phyloP scores from a whole-genome alignment of 2,113 vertebrate genomes.

The Cairina moschata region DNA sequence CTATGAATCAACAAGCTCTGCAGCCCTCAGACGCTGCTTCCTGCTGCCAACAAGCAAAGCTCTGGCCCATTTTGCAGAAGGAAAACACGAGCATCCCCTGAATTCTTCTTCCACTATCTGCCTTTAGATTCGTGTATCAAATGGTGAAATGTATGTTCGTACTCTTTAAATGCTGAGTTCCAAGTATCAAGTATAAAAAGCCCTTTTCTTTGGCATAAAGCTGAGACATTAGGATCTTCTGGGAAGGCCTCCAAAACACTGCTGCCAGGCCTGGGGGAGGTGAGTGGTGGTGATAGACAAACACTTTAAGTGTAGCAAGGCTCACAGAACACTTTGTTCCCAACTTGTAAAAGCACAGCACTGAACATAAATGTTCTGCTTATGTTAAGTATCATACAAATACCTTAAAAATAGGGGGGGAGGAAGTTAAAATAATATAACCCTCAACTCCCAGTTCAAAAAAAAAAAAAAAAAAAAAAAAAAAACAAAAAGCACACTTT shows the following conservation, averaged over 20 bases:
- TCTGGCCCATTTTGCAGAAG: background rate
- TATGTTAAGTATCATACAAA: background rate
- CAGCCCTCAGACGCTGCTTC: background rate
- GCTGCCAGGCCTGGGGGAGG: background rate
- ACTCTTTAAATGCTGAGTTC: background rate
- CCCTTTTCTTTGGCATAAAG: background rate
- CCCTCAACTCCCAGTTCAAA: background rate
- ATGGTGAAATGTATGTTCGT: background rate
- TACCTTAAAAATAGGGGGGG: background rate
- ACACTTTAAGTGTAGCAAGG: constrained; percentile 14
- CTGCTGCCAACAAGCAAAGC: background rate
- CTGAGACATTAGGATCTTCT: background rate
- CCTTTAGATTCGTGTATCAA: background rate
- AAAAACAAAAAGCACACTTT: background rate
- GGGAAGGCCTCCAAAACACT: constrained; percentile 30
- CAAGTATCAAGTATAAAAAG: background rate
- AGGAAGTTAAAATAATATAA: background rate
- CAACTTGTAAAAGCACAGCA: background rate
- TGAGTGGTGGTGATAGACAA: constrained; percentile 7
- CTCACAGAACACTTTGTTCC: constrained; percentile 56
- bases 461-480: background rate
- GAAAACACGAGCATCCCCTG: background rate
- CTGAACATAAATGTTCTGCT: background rate
- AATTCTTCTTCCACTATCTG: background rate
- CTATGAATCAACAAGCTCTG: background rate